Percentiles rank a stretch among this genome's conserved stretches.
Conservation (phyloP, 2,113 vertebrate species). For the Esox niger region DNA sequence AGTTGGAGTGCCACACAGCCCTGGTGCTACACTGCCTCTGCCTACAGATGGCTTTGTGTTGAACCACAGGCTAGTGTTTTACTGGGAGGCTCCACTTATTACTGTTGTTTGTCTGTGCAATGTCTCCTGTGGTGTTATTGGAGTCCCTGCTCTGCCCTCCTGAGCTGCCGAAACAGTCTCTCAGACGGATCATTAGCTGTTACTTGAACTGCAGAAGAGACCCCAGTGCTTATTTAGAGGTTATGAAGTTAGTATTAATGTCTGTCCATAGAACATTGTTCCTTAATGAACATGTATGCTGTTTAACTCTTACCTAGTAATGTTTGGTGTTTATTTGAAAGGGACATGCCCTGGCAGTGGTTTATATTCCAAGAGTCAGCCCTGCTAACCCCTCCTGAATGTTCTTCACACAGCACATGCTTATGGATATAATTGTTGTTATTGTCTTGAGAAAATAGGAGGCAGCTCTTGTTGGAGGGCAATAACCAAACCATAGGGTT, state of each 20-base stretch:
- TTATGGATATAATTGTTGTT: constrained; percentile 38
- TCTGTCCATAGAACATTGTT: background rate
- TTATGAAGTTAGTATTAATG: background rate
- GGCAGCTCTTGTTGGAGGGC: constrained; percentile 13
- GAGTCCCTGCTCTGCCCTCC: background rate
- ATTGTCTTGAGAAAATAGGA: constrained; percentile 17
- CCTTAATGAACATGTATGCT: background rate
- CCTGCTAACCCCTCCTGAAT: constrained; percentile 25
- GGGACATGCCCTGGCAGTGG: constrained; percentile 26
- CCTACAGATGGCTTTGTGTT: background rate
- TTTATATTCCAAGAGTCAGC: constrained; percentile 29
- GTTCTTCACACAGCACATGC: constrained; percentile 32
- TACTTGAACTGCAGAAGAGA: background rate
- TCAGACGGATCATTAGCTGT: background rate
- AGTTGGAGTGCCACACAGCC: constrained; percentile 9
- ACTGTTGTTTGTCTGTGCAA: constrained; percentile 33
- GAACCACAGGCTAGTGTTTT: constrained; percentile 51
- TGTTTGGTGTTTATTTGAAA: constrained; percentile 35
- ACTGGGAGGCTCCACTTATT: constrained; percentile 15
- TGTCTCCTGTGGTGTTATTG: constrained; percentile 22
- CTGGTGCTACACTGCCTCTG: constrained; percentile 3
- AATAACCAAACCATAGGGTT: constrained; percentile 19
- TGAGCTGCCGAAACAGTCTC: too few species aligned
- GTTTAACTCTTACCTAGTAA: constrained; percentile 6
- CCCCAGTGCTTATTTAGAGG: background rate